Evolutionary conservation across 2,797 vertebrate genomes (phyloP).

Genomic region (Siniperca obscura): DNA sequence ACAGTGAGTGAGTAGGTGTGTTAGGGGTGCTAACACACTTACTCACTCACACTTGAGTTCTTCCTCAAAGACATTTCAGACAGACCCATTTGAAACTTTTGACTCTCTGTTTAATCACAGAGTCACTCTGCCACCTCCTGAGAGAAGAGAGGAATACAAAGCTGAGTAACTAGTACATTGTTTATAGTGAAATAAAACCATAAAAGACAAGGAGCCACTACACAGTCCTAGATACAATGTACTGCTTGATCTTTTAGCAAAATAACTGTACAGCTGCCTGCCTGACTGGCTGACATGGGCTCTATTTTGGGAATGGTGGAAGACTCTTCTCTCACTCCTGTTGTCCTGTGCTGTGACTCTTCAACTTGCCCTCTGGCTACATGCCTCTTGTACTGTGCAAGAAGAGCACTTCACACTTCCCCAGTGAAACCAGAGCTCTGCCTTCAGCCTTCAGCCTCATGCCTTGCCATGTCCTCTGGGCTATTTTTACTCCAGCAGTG

Average conservation of each 20-base stretch:
- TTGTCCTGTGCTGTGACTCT: constrained; percentile 58
- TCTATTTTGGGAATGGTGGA: constrained; percentile 69
- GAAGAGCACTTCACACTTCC: constrained; percentile 73
- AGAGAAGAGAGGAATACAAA: not conserved
- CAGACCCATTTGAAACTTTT: not conserved
- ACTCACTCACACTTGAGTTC: not conserved
- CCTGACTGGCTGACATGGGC: constrained; percentile 6
- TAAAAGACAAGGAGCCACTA: not conserved
- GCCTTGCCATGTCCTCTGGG: constrained; percentile 76
- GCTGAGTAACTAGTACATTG: not conserved
- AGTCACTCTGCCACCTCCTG: constrained; percentile 18
- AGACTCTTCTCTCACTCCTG: constrained; percentile 47
- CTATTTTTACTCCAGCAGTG: constrained; percentile 82
- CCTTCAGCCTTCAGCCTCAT: constrained; percentile 67
- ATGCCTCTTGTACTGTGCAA: constrained; percentile 63
- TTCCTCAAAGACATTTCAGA: not conserved
- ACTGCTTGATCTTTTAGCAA: constrained; percentile 24
- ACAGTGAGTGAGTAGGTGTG: not conserved
- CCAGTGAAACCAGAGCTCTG: constrained; percentile 81
- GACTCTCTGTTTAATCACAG: constrained; percentile 2
- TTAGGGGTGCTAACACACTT: not conserved
- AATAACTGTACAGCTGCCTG: constrained; percentile 30
- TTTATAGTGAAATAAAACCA: constrained; percentile 7
- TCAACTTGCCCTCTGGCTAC: constrained; percentile 58
- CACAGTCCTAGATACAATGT: not conserved